Evolutionary conservation across 2,888 invertebrate genomes (phyloP).

Genomic region (Caenorhabditis plicata): DNA sequence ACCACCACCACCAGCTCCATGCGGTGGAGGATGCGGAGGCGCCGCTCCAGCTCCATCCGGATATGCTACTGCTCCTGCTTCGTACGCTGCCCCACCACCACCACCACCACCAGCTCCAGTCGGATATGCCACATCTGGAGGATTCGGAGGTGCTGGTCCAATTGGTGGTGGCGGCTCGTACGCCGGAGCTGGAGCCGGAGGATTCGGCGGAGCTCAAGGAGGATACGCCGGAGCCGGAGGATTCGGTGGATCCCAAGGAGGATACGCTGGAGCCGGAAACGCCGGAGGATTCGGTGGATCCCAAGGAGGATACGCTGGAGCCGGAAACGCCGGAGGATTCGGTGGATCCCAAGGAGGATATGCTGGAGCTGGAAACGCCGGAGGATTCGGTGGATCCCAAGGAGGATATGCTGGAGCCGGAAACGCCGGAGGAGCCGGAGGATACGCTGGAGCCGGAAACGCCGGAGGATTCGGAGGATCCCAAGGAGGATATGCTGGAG

Average conservation of each 20-base stretch:
- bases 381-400: background rate
- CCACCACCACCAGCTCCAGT: constrained; percentile 15
- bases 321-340: too few species aligned
- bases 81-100: constrained; percentile 16
- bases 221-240: constrained; percentile 3
- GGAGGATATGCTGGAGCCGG: background rate
- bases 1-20: constrained; percentile 13
- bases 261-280: constrained; percentile 5
- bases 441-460: background rate
- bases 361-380: constrained; percentile 6
- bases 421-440: background rate
- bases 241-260: too few species aligned
- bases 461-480: background rate
- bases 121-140: constrained; percentile 3
- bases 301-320: constrained; percentile 4
- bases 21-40: constrained; percentile 24
- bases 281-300: constrained; percentile 3
- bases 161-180: background rate
- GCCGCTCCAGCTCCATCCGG: constrained; percentile 6
- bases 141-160: constrained; percentile 11
- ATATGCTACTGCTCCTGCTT: constrained; percentile 23
- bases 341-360: too few species aligned
- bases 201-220: constrained; percentile 1
- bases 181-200: background rate
- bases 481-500: constrained; percentile 7